Evolutionary conservation across 2,797 vertebrate species (phyloP), one percentile per base, ranked within the genome.

Genomic region (Oophaga sylvatica): DNA sequence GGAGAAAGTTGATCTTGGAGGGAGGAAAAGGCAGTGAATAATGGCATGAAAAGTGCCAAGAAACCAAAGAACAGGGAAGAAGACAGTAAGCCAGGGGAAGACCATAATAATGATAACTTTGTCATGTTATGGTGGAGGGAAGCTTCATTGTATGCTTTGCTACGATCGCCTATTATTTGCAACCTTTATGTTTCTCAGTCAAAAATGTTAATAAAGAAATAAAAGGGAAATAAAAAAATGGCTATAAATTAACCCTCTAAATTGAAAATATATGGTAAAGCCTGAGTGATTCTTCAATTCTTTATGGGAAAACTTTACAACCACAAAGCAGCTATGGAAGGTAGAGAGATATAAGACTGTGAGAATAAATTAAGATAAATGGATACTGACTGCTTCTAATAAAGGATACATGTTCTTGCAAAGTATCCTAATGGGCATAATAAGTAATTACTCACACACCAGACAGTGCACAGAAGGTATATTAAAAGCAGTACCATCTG

Each of bases 361-460:
- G 19, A 70, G 67, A 15, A 83, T 60, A 73, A 59, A 83, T 73
- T 26, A 83, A 83, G 29, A 83, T 73, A 71, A 83, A 81, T 80
- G 13, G 2, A n/a, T 16, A 41, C 19, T 56, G 31, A 56, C 4
- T 56, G 29, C 20, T 45, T 59, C 31, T 80, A 73, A 75, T 87
- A 81, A 45, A 48, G 26, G 62, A 73, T 60, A 45, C 56, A 53
- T 75, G 79, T 75, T 56, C 80, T 26, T 53, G 68, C 77, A 31
- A 81, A 81, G 65, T 73, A 20, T 75, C 56, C 17, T 81, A 81
- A 81, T 81, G 85, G 48, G 71, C 35, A 60, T 53, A 45, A 81
- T 75, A 53, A 75, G 79, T 87, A 81, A 87, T 87, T 87, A 81
- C 85, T 87, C 67, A 73, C 29, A 71, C 29, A 9, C 12, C 13